Base-by-base conservation (phyloP, 2,113 vertebrate genomes). In the Passer montanus region DNA sequence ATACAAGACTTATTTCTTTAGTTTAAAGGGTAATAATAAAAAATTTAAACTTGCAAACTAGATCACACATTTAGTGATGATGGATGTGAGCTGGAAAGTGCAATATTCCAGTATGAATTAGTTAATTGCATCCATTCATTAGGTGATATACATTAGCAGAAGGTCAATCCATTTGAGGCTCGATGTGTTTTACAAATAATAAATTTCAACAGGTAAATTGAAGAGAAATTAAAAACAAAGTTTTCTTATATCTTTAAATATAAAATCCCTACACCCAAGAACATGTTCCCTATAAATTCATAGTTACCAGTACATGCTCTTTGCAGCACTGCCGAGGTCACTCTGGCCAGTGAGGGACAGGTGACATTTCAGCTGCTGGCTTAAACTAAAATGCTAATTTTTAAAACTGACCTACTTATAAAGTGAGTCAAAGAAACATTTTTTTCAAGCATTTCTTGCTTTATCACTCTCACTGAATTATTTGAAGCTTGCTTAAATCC, bases 11-110 rank as follows among this genome's bases (percentile, higher is more conserved):
- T 97, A 97, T 97, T 98, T 96, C 98, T 98, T 96, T 95, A 96
- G 98, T 97, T 97, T 97, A 98, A 98, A 98, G 98, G 98, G 98
- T 98, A 98, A 97, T 97, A 98, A 98, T 98, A 98, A 98, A 98
- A 98, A 98, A 98, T 98, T 98, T 97, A 98, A 98, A 95, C 90
- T 93, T 97, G 67, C 97, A 97, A 96, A 97, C 95, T 93, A 91
- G 95, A 97, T 92, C 79, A 78, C 95, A 92, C 96, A 96, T 97
- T 98, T 98, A 95, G 97, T 68, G 58, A 73, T 98, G 98, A 98
- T 98, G 96, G 96, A 98, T 98, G 98, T 87, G 96, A 88, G 69
- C 93, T 96, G 97, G 94, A 94, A 98, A 97, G 97, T 97, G 96
- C 96, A 97, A 78, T 91, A 87, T 96, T 96, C 97, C 96, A 94